Percentiles rank a stretch among this genome's conserved stretches.
Evolutionary conservation across 1,140 invertebrate species (phyloP).

Genomic region (Drosophila nasuta): DNA sequence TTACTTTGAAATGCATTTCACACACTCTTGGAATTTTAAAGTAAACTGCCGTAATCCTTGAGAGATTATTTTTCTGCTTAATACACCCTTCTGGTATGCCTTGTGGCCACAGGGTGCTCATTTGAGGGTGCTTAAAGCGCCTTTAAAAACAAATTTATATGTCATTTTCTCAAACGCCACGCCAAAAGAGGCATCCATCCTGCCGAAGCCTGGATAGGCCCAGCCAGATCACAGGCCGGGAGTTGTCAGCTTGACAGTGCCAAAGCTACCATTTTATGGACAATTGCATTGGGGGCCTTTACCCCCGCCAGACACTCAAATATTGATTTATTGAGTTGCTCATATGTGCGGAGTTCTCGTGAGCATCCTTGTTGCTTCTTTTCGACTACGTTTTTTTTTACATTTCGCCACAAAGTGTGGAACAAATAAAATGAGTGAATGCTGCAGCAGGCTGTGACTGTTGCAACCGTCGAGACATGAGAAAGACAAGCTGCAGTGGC

Average conservation of each 20-base stretch:
- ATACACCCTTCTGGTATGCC: neutral
- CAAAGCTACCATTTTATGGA: constrained; percentile 39
- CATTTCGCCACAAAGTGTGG: constrained; percentile 28
- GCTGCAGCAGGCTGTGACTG: constrained; percentile 1
- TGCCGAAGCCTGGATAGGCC: neutral
- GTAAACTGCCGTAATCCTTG: neutral
- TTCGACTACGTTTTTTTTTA: neutral
- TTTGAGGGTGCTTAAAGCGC: constrained; percentile 39
- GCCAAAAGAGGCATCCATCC: constrained; percentile 28
- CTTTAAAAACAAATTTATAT: constrained; percentile 75
- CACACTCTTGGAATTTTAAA: neutral
- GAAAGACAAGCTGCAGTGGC: constrained; percentile 20
- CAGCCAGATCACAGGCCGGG: neutral
- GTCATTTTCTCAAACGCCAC: constrained; percentile 67
- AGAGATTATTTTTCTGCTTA: neutral
- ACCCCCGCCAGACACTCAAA: constrained; percentile 46
- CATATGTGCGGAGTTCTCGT: constrained; percentile 42
- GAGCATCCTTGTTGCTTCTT: constrained; percentile 34
- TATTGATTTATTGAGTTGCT: constrained; percentile 79
- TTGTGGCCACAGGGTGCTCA: neutral
- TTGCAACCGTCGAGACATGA: neutral
- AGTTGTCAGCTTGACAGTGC: constrained; percentile 29
- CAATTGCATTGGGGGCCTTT: constrained; percentile 63
- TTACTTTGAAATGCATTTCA: too few species aligned
- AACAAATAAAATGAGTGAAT: constrained; percentile 32